Conservation (phyloP, 2,113 vertebrate species). For the Micronycteris hirsuta region DNA sequence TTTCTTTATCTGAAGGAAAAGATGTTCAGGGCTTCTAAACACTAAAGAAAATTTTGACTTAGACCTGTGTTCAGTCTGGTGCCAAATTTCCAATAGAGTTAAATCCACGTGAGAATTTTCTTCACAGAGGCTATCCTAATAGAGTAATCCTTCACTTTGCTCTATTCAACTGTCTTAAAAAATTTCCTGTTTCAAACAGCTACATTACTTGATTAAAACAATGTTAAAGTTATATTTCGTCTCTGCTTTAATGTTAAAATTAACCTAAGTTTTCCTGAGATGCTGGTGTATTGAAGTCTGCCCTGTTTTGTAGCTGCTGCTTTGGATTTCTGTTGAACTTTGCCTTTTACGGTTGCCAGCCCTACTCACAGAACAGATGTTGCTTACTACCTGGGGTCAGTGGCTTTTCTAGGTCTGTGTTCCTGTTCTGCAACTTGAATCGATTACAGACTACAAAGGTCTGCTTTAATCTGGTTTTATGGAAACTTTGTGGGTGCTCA, state of each 20-base stretch:
- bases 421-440: background rate
- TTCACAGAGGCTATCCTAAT: background rate
- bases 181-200: constrained; percentile 60
- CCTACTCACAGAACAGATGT: background rate
- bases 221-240: constrained; percentile 59
- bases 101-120: background rate
- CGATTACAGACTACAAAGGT: background rate
- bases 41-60: constrained; percentile 30
- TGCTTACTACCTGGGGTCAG: background rate
- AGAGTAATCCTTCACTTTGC: constrained; percentile 37
- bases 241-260: constrained; percentile 46
- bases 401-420: background rate
- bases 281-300: background rate
- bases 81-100: constrained; percentile 41
- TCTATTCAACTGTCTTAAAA: constrained; percentile 51
- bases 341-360: background rate
- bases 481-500: background rate
- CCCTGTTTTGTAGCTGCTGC: background rate
- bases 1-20: background rate
- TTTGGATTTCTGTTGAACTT: background rate
- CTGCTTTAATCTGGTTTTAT: background rate
- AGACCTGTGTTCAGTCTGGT: constrained; percentile 41
- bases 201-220: constrained; percentile 72
- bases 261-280: background rate
- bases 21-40: background rate